These are phyloP conservation scores for Macrobrachium rosenbergii DNA, from an alignment of 1,140 invertebrate genomes.

Conservation along the genomic window DNA sequence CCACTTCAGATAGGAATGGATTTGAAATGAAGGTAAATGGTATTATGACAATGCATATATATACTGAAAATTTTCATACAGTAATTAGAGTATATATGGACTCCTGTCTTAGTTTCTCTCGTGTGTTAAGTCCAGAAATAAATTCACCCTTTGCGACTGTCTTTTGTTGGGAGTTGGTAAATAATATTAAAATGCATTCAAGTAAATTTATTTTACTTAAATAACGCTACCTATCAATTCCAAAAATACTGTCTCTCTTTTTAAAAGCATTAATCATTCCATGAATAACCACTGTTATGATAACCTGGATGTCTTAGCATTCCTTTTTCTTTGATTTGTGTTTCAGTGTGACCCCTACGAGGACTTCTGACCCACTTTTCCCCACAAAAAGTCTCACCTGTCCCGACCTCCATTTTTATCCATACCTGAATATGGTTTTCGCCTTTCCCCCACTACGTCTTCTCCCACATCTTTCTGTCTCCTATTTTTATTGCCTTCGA, in stretches of 20 bases:
- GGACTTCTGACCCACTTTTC: constrained; percentile 49
- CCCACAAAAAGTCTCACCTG: background rate
- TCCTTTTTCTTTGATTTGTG: constrained; percentile 16
- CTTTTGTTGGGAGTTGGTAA: too few relatives aligned
- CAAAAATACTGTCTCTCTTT: background rate
- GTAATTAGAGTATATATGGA: too few relatives aligned
- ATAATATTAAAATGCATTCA: too few relatives aligned
- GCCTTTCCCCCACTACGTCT: background rate
- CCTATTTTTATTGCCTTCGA: background rate
- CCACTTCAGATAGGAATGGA: too few relatives aligned
- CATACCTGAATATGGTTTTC: background rate
- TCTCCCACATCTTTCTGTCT: constrained; percentile 5
- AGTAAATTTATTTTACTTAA: too few relatives aligned
- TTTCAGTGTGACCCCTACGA: constrained; percentile 59
- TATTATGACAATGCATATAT: too few relatives aligned
- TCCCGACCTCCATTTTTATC: background rate
- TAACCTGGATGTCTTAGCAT: constrained; percentile 5
- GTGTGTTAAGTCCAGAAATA: too few relatives aligned
- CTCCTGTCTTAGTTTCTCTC: too few relatives aligned
- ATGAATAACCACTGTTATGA: background rate
- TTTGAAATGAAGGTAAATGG: too few relatives aligned
- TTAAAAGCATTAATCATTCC: background rate
- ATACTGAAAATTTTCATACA: too few relatives aligned
- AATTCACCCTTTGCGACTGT: too few relatives aligned
- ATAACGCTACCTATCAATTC: background rate